Evolutionary conservation across 2,888 invertebrate genomes (phyloP), one percentile per base, ranked within the genome.

Genomic region (Volucella zonaria): DNA sequence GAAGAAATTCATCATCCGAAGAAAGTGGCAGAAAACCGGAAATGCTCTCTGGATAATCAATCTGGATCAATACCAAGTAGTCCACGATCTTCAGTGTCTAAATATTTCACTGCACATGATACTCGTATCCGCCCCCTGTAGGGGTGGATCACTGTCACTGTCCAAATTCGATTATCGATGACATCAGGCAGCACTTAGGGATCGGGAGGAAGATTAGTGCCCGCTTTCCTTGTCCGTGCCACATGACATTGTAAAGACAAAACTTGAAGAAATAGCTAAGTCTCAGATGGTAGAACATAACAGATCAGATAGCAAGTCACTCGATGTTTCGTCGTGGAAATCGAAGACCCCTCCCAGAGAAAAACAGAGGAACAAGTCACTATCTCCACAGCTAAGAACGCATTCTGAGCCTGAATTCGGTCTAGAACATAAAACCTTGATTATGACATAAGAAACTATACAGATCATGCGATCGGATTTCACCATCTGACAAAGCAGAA

Each of bases 61-160:
- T n/a, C n/a, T n/a, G n/a, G 89, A 3, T 88, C 89, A 10, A 40
- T 88, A 8, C 90, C 92, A 11, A 92, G 88, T 78, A 93, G 93
- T 86, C 93, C 93, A 1, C 89, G 93, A 23, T 91, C 93, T 9
- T 93, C 93, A 10, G 89, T 93, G 62, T 91, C 93, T 3, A 9
- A 88, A 87, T 18, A 88, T 89, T 31, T 75, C 90, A 38, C 88
- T 90, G 8, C 91, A 92, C 86, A 93, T 93, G 93, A n/a, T n/a
- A n/a, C n/a, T n/a, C n/a, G n/a, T n/a, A n/a, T n/a, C n/a, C n/a
- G n/a, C n/a, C n/a, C n/a, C n/a, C n/a, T 91, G 90, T 79, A 91
- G 92, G 70, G 88, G 87, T 8, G 87, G 87, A 52, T 6, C 74
- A 82, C 14, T 88, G 88, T n/a, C 88, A 87, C 56, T 89, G 18